These are phyloP conservation scores for Aythya baeri DNA, from an alignment of 2,113 vertebrate species.

Conservation along the genomic window DNA sequence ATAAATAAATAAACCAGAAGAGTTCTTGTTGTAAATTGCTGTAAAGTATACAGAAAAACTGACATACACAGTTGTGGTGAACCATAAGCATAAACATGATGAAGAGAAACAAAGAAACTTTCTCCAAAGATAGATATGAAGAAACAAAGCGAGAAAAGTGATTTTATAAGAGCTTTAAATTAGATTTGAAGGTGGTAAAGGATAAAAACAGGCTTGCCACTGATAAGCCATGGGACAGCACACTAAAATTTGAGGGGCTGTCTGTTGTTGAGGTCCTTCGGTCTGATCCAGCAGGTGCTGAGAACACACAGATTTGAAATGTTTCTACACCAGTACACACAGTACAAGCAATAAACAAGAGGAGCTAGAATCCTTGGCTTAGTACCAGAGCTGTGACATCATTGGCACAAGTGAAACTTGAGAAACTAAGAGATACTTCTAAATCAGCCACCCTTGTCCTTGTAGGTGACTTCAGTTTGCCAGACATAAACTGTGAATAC, in stretches of 20 bases:
- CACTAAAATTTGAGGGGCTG: neutral
- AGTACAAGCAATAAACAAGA: neutral
- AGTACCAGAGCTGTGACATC: too few relatives aligned
- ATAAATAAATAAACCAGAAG: neutral
- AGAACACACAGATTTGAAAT: neutral
- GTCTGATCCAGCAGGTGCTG: neutral
- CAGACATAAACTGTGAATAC: neutral
- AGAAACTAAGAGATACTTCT: too few relatives aligned
- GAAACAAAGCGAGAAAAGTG: neutral
- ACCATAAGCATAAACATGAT: too few relatives aligned
- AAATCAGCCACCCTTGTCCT: neutral
- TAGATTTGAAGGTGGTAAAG: neutral
- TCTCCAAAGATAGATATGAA: neutral
- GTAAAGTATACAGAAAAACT: neutral
- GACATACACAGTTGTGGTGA: neutral
- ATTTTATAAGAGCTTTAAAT: neutral
- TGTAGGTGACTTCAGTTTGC: neutral
- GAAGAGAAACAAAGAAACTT: neutral
- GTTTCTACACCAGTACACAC: neutral
- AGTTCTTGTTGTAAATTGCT: neutral
- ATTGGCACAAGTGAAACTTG: neutral
- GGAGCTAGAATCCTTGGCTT: neutral
- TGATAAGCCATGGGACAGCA: neutral
- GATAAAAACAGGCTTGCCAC: neutral
- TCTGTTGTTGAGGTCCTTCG: neutral